phyloP scores from a whole-genome alignment of 2,797 vertebrate species.

The Mico argentatus region DNA sequence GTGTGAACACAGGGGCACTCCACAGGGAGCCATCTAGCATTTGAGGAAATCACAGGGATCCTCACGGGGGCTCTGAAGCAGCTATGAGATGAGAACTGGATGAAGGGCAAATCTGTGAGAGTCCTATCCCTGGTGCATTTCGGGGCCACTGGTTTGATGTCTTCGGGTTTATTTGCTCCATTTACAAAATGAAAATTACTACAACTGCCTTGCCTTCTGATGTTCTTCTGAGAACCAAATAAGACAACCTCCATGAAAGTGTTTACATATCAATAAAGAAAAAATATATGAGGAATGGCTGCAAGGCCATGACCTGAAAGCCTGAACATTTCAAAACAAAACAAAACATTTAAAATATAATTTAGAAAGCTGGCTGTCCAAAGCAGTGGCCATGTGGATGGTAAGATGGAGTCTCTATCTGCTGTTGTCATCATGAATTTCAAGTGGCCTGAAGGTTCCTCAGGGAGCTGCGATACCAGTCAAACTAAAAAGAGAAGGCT shows the following conservation, averaged over 20 bases:
- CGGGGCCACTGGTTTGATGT: background rate
- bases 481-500: background rate
- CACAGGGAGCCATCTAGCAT: rapidly evolving
- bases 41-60: rapidly evolving
- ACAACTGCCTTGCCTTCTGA: background rate
- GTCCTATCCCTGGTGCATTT: too few relatives aligned
- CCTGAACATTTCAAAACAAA: background rate
- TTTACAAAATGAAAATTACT: background rate
- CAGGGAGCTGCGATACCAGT: rapidly evolving
- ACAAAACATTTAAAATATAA: background rate
- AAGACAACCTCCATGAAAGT: background rate
- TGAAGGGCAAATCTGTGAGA: background rate
- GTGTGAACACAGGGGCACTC: rapidly evolving
- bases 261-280: background rate
- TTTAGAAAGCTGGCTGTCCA: background rate
- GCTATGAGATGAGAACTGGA: rapidly evolving
- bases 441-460: background rate
- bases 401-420: background rate
- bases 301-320: background rate
- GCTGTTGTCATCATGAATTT: background rate
- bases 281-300: background rate
- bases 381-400: rapidly evolving
- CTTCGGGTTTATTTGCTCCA: background rate
- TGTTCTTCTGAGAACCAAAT: background rate
- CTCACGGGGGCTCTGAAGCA: rapidly evolving